These are phyloP conservation scores for Ispidina lecontei DNA, from an alignment of 2,797 vertebrate genomes.

Conservation along the genomic window DNA sequence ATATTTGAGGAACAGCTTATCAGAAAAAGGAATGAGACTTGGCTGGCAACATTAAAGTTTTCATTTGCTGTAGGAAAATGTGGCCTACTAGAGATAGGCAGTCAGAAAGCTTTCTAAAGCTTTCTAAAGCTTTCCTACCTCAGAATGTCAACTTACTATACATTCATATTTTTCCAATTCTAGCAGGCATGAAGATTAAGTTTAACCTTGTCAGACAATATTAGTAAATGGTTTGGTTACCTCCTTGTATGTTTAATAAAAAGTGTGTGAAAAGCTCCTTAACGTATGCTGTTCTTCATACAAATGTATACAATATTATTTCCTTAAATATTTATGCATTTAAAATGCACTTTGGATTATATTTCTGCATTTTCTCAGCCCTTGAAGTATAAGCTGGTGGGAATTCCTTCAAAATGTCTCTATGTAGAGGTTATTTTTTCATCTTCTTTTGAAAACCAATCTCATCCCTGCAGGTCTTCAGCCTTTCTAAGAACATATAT, in stretches of 20 bases:
- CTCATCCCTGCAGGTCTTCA: constrained; percentile 49
- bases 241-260: constrained; percentile 41
- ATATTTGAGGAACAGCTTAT: constrained; percentile 88
- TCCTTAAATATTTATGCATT: constrained; percentile 55
- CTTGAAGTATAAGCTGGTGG: constrained; percentile 32
- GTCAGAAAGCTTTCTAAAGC: constrained; percentile 81
- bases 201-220: constrained; percentile 72
- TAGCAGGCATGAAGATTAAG: constrained; percentile 60
- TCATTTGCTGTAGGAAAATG: constrained; percentile 83
- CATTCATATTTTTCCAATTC: constrained; percentile 35
- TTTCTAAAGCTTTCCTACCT: constrained; percentile 66
- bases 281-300: background rate
- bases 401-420: constrained; percentile 50
- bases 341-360: constrained; percentile 52
- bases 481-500: constrained; percentile 45
- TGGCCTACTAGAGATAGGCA: constrained; percentile 87
- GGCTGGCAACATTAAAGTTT: constrained; percentile 86
- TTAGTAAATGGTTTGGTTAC: constrained; percentile 57
- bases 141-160: constrained; percentile 68
- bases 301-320: constrained; percentile 46
- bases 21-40: constrained; percentile 78
- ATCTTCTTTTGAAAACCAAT: constrained; percentile 60
- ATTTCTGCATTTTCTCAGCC: constrained; percentile 33
- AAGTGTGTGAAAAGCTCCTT: constrained; percentile 57
- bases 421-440: constrained; percentile 38